Conservation (phyloP, 1,140 invertebrate genomes). For the Neodiprion virginianus region DNA sequence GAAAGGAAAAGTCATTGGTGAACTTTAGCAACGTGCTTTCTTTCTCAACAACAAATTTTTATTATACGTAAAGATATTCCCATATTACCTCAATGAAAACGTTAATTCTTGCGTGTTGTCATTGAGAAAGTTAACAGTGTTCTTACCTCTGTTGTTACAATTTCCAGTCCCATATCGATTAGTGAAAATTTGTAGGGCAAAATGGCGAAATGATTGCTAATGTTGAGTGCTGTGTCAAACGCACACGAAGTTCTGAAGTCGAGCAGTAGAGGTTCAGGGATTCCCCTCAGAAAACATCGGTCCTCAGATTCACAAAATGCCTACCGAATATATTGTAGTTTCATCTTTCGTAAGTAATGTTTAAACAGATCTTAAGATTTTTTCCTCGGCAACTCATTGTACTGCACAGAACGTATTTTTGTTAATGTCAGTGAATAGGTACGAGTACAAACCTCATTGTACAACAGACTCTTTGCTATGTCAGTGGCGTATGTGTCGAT, state of each 20-base stretch:
- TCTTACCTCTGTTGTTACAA: slow-evolving; percentile 23
- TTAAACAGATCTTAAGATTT: no score
- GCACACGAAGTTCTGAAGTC: slow-evolving; percentile 26
- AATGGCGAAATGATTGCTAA: slow-evolving; percentile 43
- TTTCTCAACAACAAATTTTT: not conserved
- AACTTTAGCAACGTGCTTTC: not conserved
- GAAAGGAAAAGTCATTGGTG: not conserved
- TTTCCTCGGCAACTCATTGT: no score
- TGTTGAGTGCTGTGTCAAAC: slow-evolving; percentile 36
- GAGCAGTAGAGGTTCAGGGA: slow-evolving; percentile 25
- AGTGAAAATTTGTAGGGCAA: slow-evolving; percentile 40
- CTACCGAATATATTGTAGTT: not conserved
- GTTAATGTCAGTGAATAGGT: no score
- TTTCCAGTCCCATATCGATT: slow-evolving; percentile 28
- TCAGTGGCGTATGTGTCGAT: slow-evolving; percentile 37
- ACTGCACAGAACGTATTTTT: no score
- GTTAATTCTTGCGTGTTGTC: no score
- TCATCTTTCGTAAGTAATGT: not conserved
- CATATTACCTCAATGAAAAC: not conserved
- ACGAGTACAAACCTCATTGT: slow-evolving; percentile 18
- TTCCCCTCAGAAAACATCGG: slow-evolving; percentile 31
- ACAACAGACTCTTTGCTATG: slow-evolving; percentile 40
- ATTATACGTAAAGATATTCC: not conserved
- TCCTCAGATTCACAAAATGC: slow-evolving; percentile 24
- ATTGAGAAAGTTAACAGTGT: no score